Evolutionary conservation across 2,113 vertebrate species (phyloP), one percentile per base, ranked within the genome.

Genomic region (Romanogobio albipinnatus): DNA sequence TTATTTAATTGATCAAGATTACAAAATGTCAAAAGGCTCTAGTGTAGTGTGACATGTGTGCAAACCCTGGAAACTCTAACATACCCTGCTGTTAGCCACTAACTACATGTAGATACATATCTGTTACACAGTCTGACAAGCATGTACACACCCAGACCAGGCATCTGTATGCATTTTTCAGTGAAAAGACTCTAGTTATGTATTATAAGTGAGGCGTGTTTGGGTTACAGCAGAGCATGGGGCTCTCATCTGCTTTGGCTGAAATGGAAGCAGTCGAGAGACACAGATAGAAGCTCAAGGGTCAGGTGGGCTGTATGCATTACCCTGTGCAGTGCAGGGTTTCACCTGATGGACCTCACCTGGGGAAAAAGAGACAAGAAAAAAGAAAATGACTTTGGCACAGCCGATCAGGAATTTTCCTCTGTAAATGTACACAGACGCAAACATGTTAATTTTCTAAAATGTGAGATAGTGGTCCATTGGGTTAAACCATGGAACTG

Each of bases 231-330:
- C 26, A 36, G 45, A n/a, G 83, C 76, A 73, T 66, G 76, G 80
- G 47, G 70, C 73, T 75, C 62, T 82, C 75, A 64, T 79, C 73
- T 88, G 71, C 56, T 86, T 53, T 76, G 56, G 53, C 76, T 84
- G 71, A 88, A 82, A 77, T 86, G 49, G 64, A 66, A 81, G 82
- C 75, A n/a, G 39, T 53, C 49, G 19, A 53, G 73, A 78, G 81
- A 71, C 80, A 75, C 26, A 7, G 83, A 86, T 86, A 87, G 84
- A 49, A 70, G 80, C 76, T 53, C 29, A 62, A 51, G 70, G 81
- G 79, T 77, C 84, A 83, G 85, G 62, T 47, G 80, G 83, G 86
- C 58, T 85, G 81, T 86, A 85, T 89, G 83, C 71, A 83, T 86
- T 84, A 88, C 86, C 62, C 76, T 75, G 61, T 51, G 73, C 64